Evolutionary conservation across 2,113 vertebrate species (phyloP).

Genomic region (Turdus rufiventris): DNA sequence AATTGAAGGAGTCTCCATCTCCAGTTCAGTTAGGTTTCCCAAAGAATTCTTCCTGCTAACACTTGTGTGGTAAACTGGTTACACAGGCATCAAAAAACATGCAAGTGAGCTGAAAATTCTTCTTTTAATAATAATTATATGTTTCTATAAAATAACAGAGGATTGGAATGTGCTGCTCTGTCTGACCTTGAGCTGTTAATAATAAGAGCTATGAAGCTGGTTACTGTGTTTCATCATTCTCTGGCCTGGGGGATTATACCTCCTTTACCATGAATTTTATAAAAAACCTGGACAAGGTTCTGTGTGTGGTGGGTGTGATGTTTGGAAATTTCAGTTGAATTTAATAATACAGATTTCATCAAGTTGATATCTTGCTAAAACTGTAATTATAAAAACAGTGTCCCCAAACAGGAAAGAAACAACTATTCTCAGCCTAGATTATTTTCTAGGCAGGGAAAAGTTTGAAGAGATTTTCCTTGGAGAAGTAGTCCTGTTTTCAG

Average conservation of each 20-base stretch:
- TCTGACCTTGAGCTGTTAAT: background rate
- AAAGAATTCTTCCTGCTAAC: background rate
- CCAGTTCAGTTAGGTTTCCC: background rate
- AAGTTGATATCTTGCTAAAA: background rate
- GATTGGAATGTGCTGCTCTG: background rate
- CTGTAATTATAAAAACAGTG: background rate
- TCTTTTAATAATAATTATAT: background rate
- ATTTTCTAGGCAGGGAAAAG: background rate
- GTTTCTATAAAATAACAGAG: background rate
- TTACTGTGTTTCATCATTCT: background rate
- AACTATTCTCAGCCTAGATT: background rate
- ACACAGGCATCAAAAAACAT: background rate
- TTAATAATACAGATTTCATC: background rate
- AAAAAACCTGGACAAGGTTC: background rate
- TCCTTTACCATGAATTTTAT: rapidly evolving
- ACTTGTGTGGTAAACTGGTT: background rate
- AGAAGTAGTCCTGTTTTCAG: background rate
- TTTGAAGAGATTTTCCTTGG: background rate
- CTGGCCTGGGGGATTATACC: background rate
- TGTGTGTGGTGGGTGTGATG: rapidly evolving
- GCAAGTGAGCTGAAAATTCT: background rate
- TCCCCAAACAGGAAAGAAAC: background rate
- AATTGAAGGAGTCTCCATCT: rapidly evolving
- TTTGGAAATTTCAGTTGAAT: background rate
- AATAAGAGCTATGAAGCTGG: background rate